Evolutionary conservation across 2,113 vertebrate genomes (phyloP).

Genomic region (Chaenogobius annularis): DNA sequence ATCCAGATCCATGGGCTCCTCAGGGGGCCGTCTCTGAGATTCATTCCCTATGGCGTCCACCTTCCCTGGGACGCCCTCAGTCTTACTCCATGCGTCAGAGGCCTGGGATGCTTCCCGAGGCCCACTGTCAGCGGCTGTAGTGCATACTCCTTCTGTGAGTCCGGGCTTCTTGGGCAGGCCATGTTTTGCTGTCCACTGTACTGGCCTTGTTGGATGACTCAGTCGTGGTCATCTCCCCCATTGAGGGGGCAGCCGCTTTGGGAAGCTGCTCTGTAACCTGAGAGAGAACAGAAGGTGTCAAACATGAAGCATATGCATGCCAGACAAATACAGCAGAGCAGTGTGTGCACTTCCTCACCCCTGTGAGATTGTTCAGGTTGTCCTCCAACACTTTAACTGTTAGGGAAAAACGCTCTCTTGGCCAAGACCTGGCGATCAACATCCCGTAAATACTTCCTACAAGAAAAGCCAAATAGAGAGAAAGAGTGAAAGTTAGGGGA

Average conservation of each 20-base stretch:
- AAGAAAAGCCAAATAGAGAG: constrained; percentile 16
- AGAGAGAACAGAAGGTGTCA: constrained; percentile 57
- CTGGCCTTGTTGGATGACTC: constrained; percentile 83
- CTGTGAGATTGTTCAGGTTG: constrained; percentile 88
- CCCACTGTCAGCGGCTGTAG: constrained; percentile 70
- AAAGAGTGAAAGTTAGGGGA: constrained; percentile 2
- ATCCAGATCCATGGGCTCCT: constrained; percentile 90
- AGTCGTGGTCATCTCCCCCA: constrained; percentile 91
- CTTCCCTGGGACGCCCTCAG: constrained; percentile 60
- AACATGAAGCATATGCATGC: constrained; percentile 32
- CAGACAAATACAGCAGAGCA: constrained; percentile 22
- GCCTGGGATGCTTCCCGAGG: constrained; percentile 70
- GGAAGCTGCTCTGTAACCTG: constrained; percentile 76
- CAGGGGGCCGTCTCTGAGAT: constrained; percentile 60
- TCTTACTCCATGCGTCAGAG: constrained; percentile 70
- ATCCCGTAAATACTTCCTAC: constrained; percentile 97
- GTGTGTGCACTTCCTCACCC: constrained; percentile 75
- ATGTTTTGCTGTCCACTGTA: constrained; percentile 86
- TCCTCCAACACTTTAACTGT: constrained; percentile 97
- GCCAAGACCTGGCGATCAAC: constrained; percentile 97
- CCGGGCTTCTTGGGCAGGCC: constrained; percentile 80
- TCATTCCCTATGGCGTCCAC: constrained; percentile 62
- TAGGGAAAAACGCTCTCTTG: constrained; percentile 92
- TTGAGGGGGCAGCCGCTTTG: constrained; percentile 65
- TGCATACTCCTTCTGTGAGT: constrained; percentile 74